Evolutionary conservation across 2,113 vertebrate species (phyloP).

Genomic region (Ramphastos sulfuratus): DNA sequence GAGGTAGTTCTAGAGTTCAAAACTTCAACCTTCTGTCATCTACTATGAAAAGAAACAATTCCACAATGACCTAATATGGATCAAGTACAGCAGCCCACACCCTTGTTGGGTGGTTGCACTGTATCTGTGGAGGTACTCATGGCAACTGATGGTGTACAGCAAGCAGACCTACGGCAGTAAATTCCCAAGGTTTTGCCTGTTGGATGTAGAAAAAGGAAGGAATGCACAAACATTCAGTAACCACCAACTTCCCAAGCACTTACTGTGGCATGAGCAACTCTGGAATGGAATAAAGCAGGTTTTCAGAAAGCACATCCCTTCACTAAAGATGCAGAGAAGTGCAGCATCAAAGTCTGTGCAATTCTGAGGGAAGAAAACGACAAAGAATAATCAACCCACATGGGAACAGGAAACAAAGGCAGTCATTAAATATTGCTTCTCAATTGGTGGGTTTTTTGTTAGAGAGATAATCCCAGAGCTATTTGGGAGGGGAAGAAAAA

Average conservation of each 20-base stretch:
- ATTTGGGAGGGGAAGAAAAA: constrained; percentile 16
- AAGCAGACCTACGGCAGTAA: not conserved
- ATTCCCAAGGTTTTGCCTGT: not conserved
- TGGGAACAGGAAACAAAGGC: constrained; percentile 61
- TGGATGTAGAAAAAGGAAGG: not conserved
- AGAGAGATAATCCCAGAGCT: constrained; percentile 53
- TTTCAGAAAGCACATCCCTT: constrained; percentile 5
- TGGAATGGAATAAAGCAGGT: not conserved
- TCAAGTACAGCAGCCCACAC: not conserved
- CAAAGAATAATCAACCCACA: constrained; percentile 49
- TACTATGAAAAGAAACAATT: not conserved
- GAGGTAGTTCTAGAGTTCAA: not conserved
- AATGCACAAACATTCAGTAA: not conserved
- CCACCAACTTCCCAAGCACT: not conserved
- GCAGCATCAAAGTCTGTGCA: constrained; percentile 22
- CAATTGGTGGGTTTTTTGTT: constrained; percentile 44
- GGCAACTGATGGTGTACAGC: not conserved
- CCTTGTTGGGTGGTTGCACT: not conserved
- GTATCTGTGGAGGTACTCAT: not conserved
- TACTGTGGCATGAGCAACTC: not conserved
- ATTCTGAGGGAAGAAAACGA: constrained; percentile 30
- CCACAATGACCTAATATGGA: not conserved
- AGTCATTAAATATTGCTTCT: constrained; percentile 59
- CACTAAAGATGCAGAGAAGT: not conserved
- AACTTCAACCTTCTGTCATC: not conserved